Evolutionary conservation across 2,113 vertebrate genomes (phyloP).

Genomic region (Manacus vitellinus): DNA sequence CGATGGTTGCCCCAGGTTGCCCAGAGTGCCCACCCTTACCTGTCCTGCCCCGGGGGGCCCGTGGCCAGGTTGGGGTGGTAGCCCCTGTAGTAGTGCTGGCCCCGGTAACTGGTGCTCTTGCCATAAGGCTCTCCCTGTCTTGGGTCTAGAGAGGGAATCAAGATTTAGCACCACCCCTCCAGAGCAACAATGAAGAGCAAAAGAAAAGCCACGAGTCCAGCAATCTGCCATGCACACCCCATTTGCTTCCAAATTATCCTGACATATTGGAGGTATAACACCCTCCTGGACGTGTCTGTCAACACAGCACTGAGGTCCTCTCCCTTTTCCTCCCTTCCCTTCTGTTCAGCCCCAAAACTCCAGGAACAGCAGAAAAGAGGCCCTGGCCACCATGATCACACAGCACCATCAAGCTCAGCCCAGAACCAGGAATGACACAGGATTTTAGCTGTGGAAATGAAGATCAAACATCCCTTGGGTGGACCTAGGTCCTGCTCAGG

Average conservation of each 20-base stretch:
- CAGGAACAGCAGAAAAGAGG: neutral
- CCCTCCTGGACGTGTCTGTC: neutral
- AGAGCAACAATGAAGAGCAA: neutral
- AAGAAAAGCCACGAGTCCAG: neutral
- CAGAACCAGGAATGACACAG: neutral
- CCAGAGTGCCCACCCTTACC: slow-evolving; percentile 27
- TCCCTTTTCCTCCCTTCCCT: neutral
- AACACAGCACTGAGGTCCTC: neutral
- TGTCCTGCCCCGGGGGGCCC: neutral
- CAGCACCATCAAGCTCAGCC: neutral
- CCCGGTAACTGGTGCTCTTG: neutral
- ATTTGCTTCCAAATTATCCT: neutral
- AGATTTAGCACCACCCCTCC: neutral
- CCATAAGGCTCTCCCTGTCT: slow-evolving; percentile 31
- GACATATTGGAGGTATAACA: neutral
- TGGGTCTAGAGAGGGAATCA: slow-evolving; percentile 51
- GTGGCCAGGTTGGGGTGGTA: slow-evolving; percentile 28
- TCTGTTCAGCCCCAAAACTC: neutral
- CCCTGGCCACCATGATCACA: neutral
- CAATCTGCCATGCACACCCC: neutral
- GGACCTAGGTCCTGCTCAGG: neutral
- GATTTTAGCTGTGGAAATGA: neutral
- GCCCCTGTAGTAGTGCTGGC: slow-evolving; percentile 54
- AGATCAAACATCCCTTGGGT: neutral
- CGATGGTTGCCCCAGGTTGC: neutral